These are phyloP conservation scores for Mormyrus proboscirostris DNA, from an alignment of 2,797 vertebrate genomes.

Conservation along the genomic window DNA sequence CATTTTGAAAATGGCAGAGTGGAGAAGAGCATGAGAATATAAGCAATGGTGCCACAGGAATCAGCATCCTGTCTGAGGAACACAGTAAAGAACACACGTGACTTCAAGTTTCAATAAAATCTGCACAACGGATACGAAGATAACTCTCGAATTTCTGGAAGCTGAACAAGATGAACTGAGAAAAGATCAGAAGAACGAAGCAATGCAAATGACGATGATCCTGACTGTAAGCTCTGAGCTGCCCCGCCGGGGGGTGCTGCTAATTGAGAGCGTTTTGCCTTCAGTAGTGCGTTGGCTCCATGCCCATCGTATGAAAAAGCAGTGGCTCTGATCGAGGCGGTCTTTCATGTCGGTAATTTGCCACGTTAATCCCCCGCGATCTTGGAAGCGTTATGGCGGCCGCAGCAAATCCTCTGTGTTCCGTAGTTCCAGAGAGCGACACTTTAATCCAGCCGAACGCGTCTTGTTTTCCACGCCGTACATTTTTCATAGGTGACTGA, in stretches of 20 bases:
- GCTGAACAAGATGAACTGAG: constrained; percentile 4
- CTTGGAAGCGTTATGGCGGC: constrained; percentile 40
- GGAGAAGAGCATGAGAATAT: not conserved
- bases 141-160: not conserved
- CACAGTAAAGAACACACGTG: not conserved
- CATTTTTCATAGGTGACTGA: constrained; percentile 56
- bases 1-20: not conserved
- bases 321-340: constrained; percentile 47
- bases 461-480: constrained; percentile 47
- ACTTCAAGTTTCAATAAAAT: not conserved
- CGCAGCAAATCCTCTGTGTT: constrained; percentile 37
- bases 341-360: constrained; percentile 58
- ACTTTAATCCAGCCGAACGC: constrained; percentile 51
- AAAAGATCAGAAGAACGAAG: not conserved
- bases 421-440: constrained; percentile 46
- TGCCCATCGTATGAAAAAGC: constrained; percentile 44
- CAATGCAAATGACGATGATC: constrained; percentile 16
- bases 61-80: not conserved
- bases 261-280: constrained; percentile 58
- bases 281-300: constrained; percentile 46
- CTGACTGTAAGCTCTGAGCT: constrained; percentile 35
- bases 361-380: constrained; percentile 50
- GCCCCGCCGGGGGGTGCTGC: constrained; percentile 47
- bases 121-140: not conserved
- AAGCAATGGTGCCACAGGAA: not conserved